Conservation (phyloP, 2,888 invertebrate genomes). For the Oscheius sp. region DNA sequence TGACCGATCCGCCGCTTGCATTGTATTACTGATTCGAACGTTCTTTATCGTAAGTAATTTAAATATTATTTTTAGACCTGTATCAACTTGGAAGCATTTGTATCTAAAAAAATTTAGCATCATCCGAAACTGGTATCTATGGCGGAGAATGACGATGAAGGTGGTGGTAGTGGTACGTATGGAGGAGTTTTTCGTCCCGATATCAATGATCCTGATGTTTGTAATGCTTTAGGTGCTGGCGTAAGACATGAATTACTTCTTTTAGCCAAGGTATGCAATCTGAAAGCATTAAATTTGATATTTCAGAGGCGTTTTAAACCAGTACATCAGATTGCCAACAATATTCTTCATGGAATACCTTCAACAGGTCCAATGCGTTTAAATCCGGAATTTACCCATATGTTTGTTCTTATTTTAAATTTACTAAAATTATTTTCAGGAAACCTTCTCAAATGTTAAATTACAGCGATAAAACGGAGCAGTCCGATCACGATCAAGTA, state of each 20-base stretch:
- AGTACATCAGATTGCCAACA: conserved; percentile 53
- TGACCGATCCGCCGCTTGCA: conserved; percentile 51
- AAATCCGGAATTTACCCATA: conserved; percentile 46
- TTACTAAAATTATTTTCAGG: conserved; percentile 40
- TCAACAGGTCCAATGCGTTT: conserved; percentile 54
- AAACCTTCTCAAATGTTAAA: conserved; percentile 48
- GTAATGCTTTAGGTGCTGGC: conserved; percentile 60
- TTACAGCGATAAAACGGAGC: conserved; percentile 40
- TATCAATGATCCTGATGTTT: conserved; percentile 68
- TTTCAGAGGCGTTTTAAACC: conserved; percentile 47
- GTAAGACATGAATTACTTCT: conserved; percentile 61
- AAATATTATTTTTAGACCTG: background rate
- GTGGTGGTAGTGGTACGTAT: conserved; percentile 33
- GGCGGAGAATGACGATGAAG: conserved; percentile 64
- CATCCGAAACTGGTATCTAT: conserved; percentile 64
- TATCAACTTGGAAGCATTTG: too few species aligned
- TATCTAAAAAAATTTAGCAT: conserved; percentile 60
- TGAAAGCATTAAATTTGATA: background rate
- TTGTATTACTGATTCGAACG: conserved; percentile 61
- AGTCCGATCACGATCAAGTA: conserved; percentile 39
- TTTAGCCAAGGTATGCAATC: conserved; percentile 46
- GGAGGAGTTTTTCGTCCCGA: conserved; percentile 65
- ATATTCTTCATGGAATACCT: conserved; percentile 59
- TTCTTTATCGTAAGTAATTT: conserved; percentile 50
- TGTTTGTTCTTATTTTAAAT: conserved; percentile 29